Evolutionary conservation across 92 coral and sea anemone genomes (phyloP).

Genomic region (Paramuricea clavata): DNA sequence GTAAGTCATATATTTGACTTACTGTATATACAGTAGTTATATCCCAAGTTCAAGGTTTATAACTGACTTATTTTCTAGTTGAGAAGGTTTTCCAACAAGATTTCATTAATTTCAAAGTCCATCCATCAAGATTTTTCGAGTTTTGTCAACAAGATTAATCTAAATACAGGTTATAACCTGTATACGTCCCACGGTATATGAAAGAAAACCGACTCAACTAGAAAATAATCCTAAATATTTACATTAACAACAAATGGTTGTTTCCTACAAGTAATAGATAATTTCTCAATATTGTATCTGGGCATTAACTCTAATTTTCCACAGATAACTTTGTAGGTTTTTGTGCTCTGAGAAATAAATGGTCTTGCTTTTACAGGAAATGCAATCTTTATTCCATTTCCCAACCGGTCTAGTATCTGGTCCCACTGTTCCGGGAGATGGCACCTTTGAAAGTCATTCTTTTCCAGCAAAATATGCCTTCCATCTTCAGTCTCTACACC

Average conservation of each 20-base stretch:
- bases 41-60: too few species aligned
- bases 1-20: too few species aligned
- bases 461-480: constrained; percentile 1
- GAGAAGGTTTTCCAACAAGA: too few species aligned
- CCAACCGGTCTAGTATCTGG: constrained; percentile 19
- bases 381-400: constrained; percentile 17
- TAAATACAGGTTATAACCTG: too few species aligned
- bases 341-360: constrained; percentile 8
- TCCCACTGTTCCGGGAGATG: constrained; percentile 11
- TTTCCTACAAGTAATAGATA: background rate
- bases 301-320: background rate
- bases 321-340: constrained; percentile 2
- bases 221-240: background rate
- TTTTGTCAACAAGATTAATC: too few species aligned
- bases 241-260: constrained; percentile 13
- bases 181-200: too few species aligned
- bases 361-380: constrained; percentile 37
- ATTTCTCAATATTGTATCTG: background rate
- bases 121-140: too few species aligned
- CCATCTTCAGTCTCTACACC: constrained; percentile 14
- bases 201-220: too few species aligned
- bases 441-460: constrained; percentile 23
- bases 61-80: too few species aligned
- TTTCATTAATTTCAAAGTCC: too few species aligned
- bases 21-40: too few species aligned